Evolutionary conservation across 30 jellyfish, hydroid and myxozoan genomes (phyloP), one percentile per base, ranked within the genome.

Genomic region (Pseudorhiza aurosa): DNA sequence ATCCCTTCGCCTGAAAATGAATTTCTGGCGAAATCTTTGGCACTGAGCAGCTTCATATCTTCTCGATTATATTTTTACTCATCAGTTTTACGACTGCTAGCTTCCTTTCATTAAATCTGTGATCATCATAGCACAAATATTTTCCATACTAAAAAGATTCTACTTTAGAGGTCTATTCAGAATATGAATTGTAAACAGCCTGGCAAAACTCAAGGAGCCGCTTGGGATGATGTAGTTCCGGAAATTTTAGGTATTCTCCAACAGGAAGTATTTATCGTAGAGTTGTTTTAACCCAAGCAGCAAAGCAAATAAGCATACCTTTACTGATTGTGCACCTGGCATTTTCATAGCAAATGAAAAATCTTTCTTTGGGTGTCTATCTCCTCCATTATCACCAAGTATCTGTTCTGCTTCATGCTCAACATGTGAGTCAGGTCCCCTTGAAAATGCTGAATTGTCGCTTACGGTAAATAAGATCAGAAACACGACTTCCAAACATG

Each of bases 261-360:
- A 46, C 83, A 70, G 83, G 83, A 70, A 70, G 83, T 70, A 47
- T 70, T 70, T 50, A 5, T 12, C 27, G 19, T 36, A 27, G 59
- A 70, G 17, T 31, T 7, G 21, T 12, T 4, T 32, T 10, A 22
- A 32, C 0, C 9, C 3, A 32, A 6, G 2, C 14, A 0, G 7
- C 1, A 1, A 64, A 64, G 35, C 32, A 10, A 0, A 1, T 14
- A 12, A 2, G 50, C 57, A 2, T 32, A 75, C 88, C 88, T 75
- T 75, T 3, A 18, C 18, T 9, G 88, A 72, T 10, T 36, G 78
- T 15, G 88, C 76, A 11, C 88, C 88, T 4, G 88, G 88, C 88
- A 75, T 75, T 39, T 29, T 57, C 18, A 75, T 43, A 56, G 40
- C 76, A 17, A 75, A 35, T 31, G 58, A 14, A 56, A 29, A 53